Base-by-base conservation (phyloP, 2,113 vertebrate species). In the Sturnus vulgaris region DNA sequence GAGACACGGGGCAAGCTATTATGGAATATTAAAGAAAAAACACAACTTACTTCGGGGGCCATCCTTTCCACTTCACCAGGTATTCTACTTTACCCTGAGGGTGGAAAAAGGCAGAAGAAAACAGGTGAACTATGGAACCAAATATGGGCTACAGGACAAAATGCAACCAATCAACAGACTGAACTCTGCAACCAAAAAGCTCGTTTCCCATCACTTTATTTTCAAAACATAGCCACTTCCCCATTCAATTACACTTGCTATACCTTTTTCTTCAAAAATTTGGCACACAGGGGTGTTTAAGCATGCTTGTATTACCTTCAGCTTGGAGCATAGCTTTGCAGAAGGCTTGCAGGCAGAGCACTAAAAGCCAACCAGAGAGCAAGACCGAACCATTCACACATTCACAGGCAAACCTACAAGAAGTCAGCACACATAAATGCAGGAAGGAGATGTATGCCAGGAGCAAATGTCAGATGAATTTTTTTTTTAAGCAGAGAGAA, bases 41-140 rank as follows among this genome's bases (percentile, higher is more conserved):
- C 53, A 76, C 31, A 66, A 97, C 99, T 99, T 99, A 99, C 99
- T 99, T 99, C 86, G 98, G 99, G 39, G 99, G 98, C 99, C 99
- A 99, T 98, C 99, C 99, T 97, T 99, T 99, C 99, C 99, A 99
- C 96, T 99, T 99, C 96, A 99, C 98, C 79, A 99, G 98, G 93
- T 99, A 99, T 90, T 99, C 99, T 96, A 99, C 99, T 97, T 99
- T 99, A 92, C 99, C 99, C 99, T 99, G 96, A 65, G 77, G n/a
- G 96, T 27, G 49, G 80, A 97, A 86, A 97, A 57, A 94, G 19
- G 95, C 90, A 93, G 39, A 96, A 59, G 84, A 88, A 78, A 44
- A 56, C 71, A 91, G 47, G n/a, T 93, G 68, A 97, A 91, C 47
- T 61, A 53, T 2, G 3, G 55, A 88, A 73, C 18, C 39, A 92